phyloP scores from a whole-genome alignment of 2,113 vertebrate genomes.

The Polypterus bichir region DNA sequence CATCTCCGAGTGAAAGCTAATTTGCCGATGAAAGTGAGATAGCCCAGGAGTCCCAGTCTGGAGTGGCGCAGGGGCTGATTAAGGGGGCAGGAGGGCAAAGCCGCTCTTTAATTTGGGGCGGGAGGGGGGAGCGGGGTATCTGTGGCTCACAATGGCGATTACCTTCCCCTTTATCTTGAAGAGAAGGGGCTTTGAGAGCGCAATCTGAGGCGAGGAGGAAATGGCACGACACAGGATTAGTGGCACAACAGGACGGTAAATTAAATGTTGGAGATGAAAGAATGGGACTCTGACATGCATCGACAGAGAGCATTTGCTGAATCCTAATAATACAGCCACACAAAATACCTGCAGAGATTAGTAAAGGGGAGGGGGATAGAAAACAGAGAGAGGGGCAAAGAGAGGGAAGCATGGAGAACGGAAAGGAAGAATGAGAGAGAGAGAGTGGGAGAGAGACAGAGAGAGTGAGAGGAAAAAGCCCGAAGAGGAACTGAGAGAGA shows the following conservation, averaged over 20 bases:
- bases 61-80: conserved; percentile 58
- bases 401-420: not conserved
- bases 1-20: conserved; percentile 10
- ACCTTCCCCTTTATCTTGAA: conserved; percentile 96
- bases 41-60: conserved; percentile 55
- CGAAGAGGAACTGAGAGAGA: no score
- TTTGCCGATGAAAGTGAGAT: conserved; percentile 54
- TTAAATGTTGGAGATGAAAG: conserved; percentile 94
- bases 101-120: conserved; percentile 62
- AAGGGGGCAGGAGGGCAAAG: conserved; percentile 58
- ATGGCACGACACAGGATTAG: conserved; percentile 98
- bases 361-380: conserved; percentile 24
- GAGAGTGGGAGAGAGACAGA: conserved; percentile 21
- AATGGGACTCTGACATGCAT: conserved; percentile 73
- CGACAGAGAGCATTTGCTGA: conserved; percentile 63
- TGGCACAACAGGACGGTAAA: conserved; percentile 82
- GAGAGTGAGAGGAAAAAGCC: no score
- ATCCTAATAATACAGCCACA: conserved; percentile 59
- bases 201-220: conserved; percentile 92
- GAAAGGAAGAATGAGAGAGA: not conserved
- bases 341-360: conserved; percentile 75
- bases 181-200: conserved; percentile 87
- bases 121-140: conserved; percentile 50
- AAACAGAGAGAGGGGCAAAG: conserved; percentile 12
- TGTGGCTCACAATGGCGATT: conserved; percentile 87